Conservation (phyloP, 2,797 vertebrate genomes). For the Microctenopoma steveboyesi region DNA sequence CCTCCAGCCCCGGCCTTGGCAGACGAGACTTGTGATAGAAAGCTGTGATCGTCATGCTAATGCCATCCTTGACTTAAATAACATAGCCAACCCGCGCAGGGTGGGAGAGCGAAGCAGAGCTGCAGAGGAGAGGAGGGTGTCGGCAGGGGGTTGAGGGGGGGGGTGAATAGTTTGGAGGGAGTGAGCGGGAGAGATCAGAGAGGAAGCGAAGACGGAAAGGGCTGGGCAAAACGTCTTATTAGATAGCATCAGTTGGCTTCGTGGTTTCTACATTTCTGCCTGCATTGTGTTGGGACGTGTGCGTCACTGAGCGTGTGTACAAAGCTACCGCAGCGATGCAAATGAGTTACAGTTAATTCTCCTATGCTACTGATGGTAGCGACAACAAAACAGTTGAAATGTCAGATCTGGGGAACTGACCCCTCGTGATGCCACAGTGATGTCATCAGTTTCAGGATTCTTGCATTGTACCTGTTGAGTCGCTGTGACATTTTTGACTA, state of each 20-base stretch:
- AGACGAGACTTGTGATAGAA: constrained; percentile 58
- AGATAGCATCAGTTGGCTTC: constrained; percentile 62
- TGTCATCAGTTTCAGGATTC: too few relatives aligned
- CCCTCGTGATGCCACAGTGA: too few relatives aligned
- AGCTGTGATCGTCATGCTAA: constrained; percentile 78
- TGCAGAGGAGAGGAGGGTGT: constrained; percentile 18
- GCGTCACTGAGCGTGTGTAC: constrained; percentile 1
- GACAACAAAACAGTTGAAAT: too few relatives aligned
- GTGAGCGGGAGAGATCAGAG: constrained; percentile 64
- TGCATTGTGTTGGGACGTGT: constrained; percentile 7
- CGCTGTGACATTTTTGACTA: too few relatives aligned
- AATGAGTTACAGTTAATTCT: too few relatives aligned
- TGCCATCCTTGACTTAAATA: constrained; percentile 76
- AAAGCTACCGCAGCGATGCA: constrained; percentile 5
- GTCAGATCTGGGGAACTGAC: too few relatives aligned
- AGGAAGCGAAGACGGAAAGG: constrained; percentile 57
- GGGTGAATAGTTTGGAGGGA: constrained; percentile 48
- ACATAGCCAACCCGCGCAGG: constrained; percentile 47
- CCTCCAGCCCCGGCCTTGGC: constrained; percentile 52
- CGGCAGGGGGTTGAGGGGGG: background rate
- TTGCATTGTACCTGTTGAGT: too few relatives aligned
- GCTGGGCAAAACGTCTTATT: constrained; percentile 65
- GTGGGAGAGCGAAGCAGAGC: constrained; percentile 32
- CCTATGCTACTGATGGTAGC: too few relatives aligned
- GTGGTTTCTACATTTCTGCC: constrained; percentile 47